A percentile compares a stretch with the other conserved stretches of the same genome.
phyloP scores from a whole-genome alignment of 2,888 invertebrate species.

The Romanomermis culicivorax region DNA sequence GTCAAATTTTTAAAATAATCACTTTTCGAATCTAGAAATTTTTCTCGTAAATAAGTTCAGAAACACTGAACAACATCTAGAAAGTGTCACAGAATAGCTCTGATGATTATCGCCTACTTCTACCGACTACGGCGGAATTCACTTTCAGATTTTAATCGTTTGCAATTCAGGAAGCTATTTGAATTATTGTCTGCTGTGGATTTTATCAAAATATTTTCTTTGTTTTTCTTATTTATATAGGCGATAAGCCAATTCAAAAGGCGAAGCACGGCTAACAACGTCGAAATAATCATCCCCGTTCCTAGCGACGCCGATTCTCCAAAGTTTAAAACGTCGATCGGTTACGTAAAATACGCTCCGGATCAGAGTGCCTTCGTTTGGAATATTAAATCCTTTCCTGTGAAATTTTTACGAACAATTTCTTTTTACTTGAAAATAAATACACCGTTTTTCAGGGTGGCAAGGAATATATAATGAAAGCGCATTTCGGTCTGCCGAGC shows the following conservation, averaged over 20 bases:
- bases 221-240: too few relatives aligned
- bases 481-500: constrained; percentile 88
- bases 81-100: too few relatives aligned
- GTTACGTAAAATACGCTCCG: constrained; percentile 87
- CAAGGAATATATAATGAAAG: constrained; percentile 90
- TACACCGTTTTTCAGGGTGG: constrained; percentile 45
- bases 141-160: too few relatives aligned
- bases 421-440: background rate
- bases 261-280: constrained; percentile 90
- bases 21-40: too few relatives aligned
- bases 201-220: too few relatives aligned
- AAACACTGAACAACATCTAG: too few relatives aligned
- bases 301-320: constrained; percentile 93
- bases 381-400: constrained; percentile 43
- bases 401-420: background rate
- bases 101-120: too few relatives aligned
- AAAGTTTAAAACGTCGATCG: constrained; percentile 77
- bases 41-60: too few relatives aligned
- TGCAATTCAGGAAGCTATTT: too few relatives aligned
- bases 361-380: constrained; percentile 90
- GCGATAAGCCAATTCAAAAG: constrained; percentile 95
- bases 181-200: too few relatives aligned
- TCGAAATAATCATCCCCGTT: constrained; percentile 85
- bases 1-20: too few relatives aligned
- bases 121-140: too few relatives aligned